A percentile compares a stretch with the other conserved stretches of the same genome.
These are phyloP conservation scores for Crocallis elinguaria DNA, from an alignment of 2,888 invertebrate species.

Conservation along the genomic window DNA sequence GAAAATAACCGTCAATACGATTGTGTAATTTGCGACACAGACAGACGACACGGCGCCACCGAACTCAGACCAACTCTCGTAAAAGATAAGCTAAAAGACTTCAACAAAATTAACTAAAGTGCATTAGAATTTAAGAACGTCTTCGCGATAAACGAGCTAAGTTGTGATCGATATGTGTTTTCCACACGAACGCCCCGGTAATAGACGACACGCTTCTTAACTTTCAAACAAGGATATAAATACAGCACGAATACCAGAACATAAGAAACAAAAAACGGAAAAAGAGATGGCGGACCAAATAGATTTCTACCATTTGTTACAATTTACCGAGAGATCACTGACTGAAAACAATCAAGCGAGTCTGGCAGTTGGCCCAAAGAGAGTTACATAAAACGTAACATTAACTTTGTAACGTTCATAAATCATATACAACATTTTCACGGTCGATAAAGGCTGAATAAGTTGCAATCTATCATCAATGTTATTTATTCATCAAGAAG, in stretches of 20 bases:
- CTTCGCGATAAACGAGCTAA: slow-evolving; percentile 15
- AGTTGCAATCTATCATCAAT: slow-evolving; percentile 38
- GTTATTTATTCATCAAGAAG: slow-evolving; percentile 42
- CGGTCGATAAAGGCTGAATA: slow-evolving; percentile 36
- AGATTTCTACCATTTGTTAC: slow-evolving; percentile 16
- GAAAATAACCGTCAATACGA: slow-evolving; percentile 44
- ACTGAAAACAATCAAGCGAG: slow-evolving; percentile 33
- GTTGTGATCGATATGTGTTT: slow-evolving; percentile 21
- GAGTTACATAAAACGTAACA: slow-evolving; percentile 32
- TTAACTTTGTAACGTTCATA: slow-evolving; percentile 34
- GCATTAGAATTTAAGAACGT: slow-evolving; percentile 41
- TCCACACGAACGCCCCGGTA: slow-evolving; percentile 11
- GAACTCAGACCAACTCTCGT: slow-evolving; percentile 58
- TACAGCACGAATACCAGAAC: background rate
- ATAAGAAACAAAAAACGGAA: slow-evolving; percentile 11
- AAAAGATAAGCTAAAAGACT: slow-evolving; percentile 59
- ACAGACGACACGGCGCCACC: slow-evolving; percentile 66
- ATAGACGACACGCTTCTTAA: slow-evolving; percentile 6
- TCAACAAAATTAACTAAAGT: slow-evolving; percentile 46
- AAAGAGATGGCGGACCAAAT: slow-evolving; percentile 2
- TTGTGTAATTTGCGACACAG: slow-evolving; percentile 46
- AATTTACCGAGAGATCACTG: slow-evolving; percentile 25
- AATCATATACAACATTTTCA: slow-evolving; percentile 37
- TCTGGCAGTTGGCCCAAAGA: slow-evolving; percentile 37
- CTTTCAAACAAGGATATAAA: slow-evolving; percentile 18